These are phyloP conservation scores for Scyliorhinus canicula DNA, from an alignment of 2,797 vertebrate species.

Conservation along the genomic window DNA sequence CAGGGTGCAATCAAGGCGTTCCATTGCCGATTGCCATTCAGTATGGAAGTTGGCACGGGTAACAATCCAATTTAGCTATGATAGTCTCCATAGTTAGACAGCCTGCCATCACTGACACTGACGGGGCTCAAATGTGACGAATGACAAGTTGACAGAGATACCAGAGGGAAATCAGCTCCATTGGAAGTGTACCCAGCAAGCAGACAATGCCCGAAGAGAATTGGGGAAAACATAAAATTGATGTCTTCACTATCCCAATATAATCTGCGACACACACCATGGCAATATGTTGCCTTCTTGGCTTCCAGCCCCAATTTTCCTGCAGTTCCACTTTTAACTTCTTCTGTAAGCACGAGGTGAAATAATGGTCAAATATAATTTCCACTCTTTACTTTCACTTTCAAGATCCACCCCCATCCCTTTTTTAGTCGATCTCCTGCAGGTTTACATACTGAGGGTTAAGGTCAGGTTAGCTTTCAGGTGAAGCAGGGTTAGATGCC, in stretches of 20 bases:
- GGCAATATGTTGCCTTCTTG: not conserved
- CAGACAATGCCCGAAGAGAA: not conserved
- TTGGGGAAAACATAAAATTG: not conserved
- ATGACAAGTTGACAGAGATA: not conserved
- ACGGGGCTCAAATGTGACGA: not conserved
- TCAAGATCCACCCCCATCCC: not conserved
- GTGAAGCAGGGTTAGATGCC: not conserved
- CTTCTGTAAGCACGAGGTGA: not conserved
- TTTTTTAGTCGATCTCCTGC: not conserved
- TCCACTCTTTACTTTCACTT: not conserved
- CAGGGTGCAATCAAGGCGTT: not conserved
- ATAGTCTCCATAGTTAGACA: not conserved
- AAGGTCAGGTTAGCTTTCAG: not conserved
- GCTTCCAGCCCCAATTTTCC: not conserved
- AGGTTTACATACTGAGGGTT: not conserved
- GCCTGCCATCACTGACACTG: not conserved
- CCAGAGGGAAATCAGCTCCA: not conserved
- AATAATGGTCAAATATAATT: not conserved
- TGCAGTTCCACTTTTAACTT: not conserved
- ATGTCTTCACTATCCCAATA: not conserved
- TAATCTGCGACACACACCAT: not conserved
- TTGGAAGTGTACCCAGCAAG: not conserved
- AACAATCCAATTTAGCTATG: not conserved
- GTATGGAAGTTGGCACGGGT: not conserved
- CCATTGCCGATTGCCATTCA: not conserved